Evolutionary conservation across 2,797 vertebrate species (phyloP), one percentile per base, ranked within the genome.

Genomic region (Bovichtus variegatus): DNA sequence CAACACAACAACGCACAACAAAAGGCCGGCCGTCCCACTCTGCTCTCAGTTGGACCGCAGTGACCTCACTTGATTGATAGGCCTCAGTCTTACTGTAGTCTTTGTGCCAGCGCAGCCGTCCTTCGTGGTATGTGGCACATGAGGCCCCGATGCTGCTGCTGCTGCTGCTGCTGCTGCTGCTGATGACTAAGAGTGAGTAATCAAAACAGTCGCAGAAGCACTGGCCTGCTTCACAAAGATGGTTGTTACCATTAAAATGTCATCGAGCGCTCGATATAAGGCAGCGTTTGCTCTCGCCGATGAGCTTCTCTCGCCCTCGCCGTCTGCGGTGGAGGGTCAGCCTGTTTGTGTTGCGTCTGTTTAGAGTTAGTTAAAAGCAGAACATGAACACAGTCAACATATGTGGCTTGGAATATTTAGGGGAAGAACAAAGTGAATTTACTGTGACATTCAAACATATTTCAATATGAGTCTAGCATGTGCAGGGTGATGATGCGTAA

Each of bases 161-260:
- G 81, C 82, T 80, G 82, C 62, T 70, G 78, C 78, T 61, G 78
- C 71, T 60, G 59, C 62, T n/a, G 82, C 29, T 84, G 71, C 47
- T 62, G 70, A 59, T 89, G 92, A 93, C 85, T 92, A 85, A 93
- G 53, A 43, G 72, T 93, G 92, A 92, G 70, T 86, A 91, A 93
- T 91, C 76, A 91, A 79, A 93, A 93, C 89, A 90, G 78, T 84
- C 71, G 77, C 72, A 77, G 74, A 85, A 64, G 31, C 8, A 84
- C 78, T 10, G 71, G 79, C 74, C 61, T 5, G 71, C 34, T 80
- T 74, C 81, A 86, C 82, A 84, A 75, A 79, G 78, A 71, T n/a
- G 55, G 71, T 44, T 80, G 84, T 69, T 77, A n/a, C 71, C 74
- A 74, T 89, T 80, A 80, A 91, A 84, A 81, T 88, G 88, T 87